phyloP scores from a whole-genome alignment of 2,797 vertebrate genomes.

The Chromis chromis region DNA sequence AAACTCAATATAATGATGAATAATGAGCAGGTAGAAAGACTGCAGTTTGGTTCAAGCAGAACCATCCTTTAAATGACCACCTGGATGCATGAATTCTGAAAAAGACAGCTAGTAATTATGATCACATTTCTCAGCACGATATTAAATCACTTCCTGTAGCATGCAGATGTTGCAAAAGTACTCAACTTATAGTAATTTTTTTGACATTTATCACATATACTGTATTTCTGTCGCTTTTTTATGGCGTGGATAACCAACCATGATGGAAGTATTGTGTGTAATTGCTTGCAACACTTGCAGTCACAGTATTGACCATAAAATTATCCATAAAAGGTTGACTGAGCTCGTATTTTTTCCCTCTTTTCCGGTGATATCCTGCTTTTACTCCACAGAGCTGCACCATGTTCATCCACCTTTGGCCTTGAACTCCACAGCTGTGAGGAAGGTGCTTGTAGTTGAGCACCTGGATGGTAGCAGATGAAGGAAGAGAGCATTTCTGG shows the following conservation, averaged over 20 bases:
- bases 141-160: constrained; percentile 14
- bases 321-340: constrained; percentile 6
- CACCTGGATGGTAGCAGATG: background rate
- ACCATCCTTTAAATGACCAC: background rate
- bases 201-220: background rate
- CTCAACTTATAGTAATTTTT: background rate
- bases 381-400: constrained; percentile 1
- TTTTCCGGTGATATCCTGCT: constrained; percentile 12
- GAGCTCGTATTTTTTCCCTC: constrained; percentile 9
- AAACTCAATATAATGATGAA: constrained; percentile 33
- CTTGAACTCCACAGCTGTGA: constrained; percentile 3
- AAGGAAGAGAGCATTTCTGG: background rate
- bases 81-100: constrained; percentile 3
- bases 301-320: constrained; percentile 9
- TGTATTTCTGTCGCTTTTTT: background rate
- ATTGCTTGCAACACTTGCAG: constrained; percentile 7
- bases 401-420: constrained; percentile 22
- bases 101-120: background rate
- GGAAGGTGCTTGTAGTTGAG: background rate
- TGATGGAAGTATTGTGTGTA: background rate
- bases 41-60: constrained; percentile 19
- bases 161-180: constrained; percentile 1
- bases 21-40: constrained; percentile 28
- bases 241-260: background rate
- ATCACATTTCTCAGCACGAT: constrained; percentile 17